Evolutionary conservation across 2,888 invertebrate species (phyloP).

Genomic region (Eilema griseolum): DNA sequence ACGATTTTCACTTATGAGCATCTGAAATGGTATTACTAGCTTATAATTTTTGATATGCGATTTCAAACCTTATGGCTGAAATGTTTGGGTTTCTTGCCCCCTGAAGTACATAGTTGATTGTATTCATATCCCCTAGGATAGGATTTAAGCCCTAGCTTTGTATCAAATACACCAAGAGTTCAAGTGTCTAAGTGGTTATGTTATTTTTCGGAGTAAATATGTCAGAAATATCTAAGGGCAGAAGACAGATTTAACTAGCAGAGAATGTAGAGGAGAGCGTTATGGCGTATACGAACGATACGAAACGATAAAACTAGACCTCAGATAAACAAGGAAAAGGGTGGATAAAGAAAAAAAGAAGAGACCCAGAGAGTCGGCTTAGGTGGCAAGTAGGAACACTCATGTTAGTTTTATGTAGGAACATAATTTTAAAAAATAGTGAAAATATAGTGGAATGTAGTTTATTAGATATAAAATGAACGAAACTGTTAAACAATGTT

Average conservation of each 20-base stretch:
- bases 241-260: too few relatives aligned
- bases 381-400: background rate
- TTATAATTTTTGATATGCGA: slow-evolving; percentile 22
- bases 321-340: too few relatives aligned
- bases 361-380: background rate
- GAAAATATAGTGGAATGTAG: background rate
- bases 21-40: slow-evolving; percentile 65
- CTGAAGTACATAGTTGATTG: slow-evolving; percentile 8
- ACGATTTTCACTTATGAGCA: slow-evolving; percentile 75
- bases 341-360: too few relatives aligned
- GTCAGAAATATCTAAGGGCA: too few relatives aligned
- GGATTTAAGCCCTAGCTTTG: too few relatives aligned
- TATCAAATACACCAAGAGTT: background rate
- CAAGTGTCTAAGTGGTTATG: too few relatives aligned
- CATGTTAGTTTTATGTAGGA: background rate
- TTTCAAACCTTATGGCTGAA: slow-evolving; percentile 29
- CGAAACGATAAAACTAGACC: too few relatives aligned
- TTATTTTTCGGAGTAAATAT: too few relatives aligned
- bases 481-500: slow-evolving; percentile 32
- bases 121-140: too few relatives aligned
- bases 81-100: slow-evolving; percentile 26
- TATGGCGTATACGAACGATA: too few relatives aligned
- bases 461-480: slow-evolving; percentile 30
- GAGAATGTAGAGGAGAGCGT: too few relatives aligned
- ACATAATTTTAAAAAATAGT: background rate